Evolutionary conservation across 2,888 invertebrate species (phyloP).

Genomic region (Philereme transversata): DNA sequence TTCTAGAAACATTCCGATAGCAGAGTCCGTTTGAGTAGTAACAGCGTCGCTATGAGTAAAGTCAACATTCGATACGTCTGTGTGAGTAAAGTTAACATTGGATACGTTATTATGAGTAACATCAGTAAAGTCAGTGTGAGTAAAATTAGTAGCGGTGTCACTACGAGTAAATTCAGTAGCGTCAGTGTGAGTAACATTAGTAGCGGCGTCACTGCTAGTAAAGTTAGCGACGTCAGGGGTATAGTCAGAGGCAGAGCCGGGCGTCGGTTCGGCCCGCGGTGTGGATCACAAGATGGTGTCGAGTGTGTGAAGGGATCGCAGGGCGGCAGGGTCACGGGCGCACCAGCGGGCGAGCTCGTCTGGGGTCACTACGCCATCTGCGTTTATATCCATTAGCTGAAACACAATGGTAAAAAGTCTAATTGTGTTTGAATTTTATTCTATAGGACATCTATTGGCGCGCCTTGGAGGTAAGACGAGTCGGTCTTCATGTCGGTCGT

Average conservation of each 20-base stretch:
- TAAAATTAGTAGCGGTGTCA: background rate
- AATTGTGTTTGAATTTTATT: too few relatives aligned
- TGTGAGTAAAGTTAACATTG: background rate
- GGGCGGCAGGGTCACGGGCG: slow-evolving; percentile 87
- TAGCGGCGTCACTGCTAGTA: background rate
- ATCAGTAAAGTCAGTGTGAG: background rate
- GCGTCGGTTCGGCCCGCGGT: slow-evolving; percentile 32
- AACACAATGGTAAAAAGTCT: slow-evolving; percentile 2
- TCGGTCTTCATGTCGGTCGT: too few relatives aligned
- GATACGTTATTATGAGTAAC: background rate
- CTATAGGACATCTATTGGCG: too few relatives aligned
- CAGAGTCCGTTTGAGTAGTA: slow-evolving; percentile 5
- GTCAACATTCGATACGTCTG: background rate
- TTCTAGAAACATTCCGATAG: slow-evolving; percentile 8
- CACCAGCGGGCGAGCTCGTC: slow-evolving; percentile 93
- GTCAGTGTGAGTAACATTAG: background rate
- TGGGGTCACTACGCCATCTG: slow-evolving; percentile 91
- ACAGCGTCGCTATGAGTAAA: background rate
- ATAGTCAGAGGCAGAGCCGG: slow-evolving; percentile 13
- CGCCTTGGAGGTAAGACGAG: too few relatives aligned
- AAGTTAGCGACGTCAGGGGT: slow-evolving; percentile 2
- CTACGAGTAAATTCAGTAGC: background rate
- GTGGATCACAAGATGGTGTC: slow-evolving; percentile 85
- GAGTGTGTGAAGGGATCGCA: slow-evolving; percentile 80
- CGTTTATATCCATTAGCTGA: slow-evolving; percentile 91